Conservation (phyloP, 2,888 invertebrate genomes). For the Napeogenes inachia region DNA sequence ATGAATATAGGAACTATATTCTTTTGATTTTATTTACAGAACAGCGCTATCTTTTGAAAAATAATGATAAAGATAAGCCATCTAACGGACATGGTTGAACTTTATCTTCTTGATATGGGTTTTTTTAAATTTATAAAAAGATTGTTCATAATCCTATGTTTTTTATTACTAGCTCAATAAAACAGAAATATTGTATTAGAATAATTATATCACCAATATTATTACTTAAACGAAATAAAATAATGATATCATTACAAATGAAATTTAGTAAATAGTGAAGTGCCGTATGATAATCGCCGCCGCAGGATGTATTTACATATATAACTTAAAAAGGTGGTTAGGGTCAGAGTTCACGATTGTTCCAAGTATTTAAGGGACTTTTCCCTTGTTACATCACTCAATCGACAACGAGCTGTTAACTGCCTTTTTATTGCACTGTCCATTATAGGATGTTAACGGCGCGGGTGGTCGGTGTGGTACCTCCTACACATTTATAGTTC, state of each 20-base stretch:
- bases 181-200: background rate
- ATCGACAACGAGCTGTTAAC: slow-evolving; percentile 27
- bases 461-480: slow-evolving; percentile 1
- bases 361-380: slow-evolving; percentile 14
- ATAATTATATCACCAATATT: background rate
- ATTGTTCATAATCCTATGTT: background rate
- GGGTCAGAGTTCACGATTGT: slow-evolving; percentile 2
- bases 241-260: background rate
- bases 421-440: slow-evolving; percentile 27
- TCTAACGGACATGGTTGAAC: slow-evolving; percentile 6
- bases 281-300: too few relatives aligned
- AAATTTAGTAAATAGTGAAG: too few relatives aligned
- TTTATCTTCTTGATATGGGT: slow-evolving; percentile 2
- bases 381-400: slow-evolving; percentile 22
- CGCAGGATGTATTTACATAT: background rate
- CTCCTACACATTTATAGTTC: too few relatives aligned
- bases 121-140: background rate
- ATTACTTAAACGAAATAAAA: background rate
- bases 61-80: slow-evolving; percentile 7
- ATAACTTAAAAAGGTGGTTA: background rate
- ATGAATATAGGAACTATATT: slow-evolving; percentile 38
- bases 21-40: slow-evolving; percentile 20
- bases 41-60: slow-evolving; percentile 5
- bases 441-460: slow-evolving; percentile 16
- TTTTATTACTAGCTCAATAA: background rate